phyloP scores from a whole-genome alignment of 2,113 vertebrate species.

The Prunella fulvescens region DNA sequence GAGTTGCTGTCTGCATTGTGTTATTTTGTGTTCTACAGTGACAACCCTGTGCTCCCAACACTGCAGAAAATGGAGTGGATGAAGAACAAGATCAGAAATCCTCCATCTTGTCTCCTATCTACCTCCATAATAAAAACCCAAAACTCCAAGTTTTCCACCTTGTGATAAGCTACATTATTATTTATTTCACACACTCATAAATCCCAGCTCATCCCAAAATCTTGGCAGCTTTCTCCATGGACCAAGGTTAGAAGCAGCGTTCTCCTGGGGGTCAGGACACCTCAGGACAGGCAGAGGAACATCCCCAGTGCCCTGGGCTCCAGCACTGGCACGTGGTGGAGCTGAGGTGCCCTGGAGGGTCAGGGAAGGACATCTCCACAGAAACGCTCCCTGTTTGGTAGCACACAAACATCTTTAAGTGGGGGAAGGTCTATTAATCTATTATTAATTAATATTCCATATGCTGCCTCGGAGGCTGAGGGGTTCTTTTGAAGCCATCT shows the following conservation, averaged over 20 bases:
- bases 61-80: background rate
- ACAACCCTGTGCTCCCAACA: background rate
- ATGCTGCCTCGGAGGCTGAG: conserved; percentile 6
- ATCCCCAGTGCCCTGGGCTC: no score
- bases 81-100: background rate
- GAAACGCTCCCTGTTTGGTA: background rate
- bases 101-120: background rate
- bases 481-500: conserved; percentile 58
- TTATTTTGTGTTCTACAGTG: no score
- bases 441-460: conserved; percentile 67
- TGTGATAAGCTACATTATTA: background rate
- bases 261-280: background rate
- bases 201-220: background rate
- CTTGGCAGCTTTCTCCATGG: background rate
- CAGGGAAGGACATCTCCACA: background rate
- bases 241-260: background rate
- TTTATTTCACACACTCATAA: background rate
- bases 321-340: background rate
- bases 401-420: background rate
- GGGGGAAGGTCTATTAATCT: conserved; percentile 58
- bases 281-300: background rate
- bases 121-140: background rate
- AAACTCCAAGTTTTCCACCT: background rate
- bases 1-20: no score
- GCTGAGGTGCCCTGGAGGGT: background rate